These are phyloP conservation scores for Trichomalopsis sarcophagae DNA, from an alignment of 1,140 invertebrate species.

Conservation along the genomic window DNA sequence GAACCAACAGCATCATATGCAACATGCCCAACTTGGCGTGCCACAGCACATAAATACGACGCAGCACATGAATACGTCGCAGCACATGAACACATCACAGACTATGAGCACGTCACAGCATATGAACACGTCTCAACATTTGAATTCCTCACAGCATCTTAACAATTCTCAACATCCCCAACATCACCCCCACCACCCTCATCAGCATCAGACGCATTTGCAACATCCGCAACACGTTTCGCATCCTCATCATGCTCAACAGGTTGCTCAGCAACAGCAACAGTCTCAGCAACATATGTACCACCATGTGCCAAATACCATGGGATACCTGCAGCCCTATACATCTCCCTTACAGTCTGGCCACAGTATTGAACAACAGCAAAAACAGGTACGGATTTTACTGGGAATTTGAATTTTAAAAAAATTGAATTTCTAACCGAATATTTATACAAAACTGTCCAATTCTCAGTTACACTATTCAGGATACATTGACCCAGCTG, in stretches of 20 bases:
- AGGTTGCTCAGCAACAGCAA: slow-evolving; percentile 51
- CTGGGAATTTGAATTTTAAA: background rate
- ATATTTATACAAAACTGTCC: background rate
- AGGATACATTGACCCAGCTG: slow-evolving; percentile 49
- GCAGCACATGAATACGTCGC: slow-evolving; percentile 44
- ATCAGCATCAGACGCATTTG: slow-evolving; percentile 27
- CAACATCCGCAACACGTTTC: slow-evolving; percentile 41
- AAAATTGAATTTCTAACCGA: background rate
- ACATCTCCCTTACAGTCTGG: slow-evolving; percentile 56
- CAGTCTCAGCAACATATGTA: slow-evolving; percentile 60
- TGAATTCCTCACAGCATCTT: slow-evolving; percentile 37
- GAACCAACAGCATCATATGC: slow-evolving; percentile 44
- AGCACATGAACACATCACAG: slow-evolving; percentile 8
- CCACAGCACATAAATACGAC: slow-evolving; percentile 49
- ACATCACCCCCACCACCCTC: slow-evolving; percentile 19
- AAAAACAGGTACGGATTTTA: slow-evolving; percentile 36
- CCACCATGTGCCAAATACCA: slow-evolving; percentile 57
- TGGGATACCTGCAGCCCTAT: slow-evolving; percentile 62
- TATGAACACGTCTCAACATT: slow-evolving; percentile 6
- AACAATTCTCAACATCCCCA: slow-evolving; percentile 53
- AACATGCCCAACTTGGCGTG: background rate
- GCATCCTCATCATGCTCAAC: slow-evolving; percentile 54
- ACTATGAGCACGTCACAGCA: slow-evolving; percentile 49
- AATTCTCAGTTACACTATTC: slow-evolving; percentile 59
- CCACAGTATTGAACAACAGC: slow-evolving; percentile 40